Base-by-base conservation (phyloP, 1,140 invertebrate genomes). In the Sinonovacula constricta region DNA sequence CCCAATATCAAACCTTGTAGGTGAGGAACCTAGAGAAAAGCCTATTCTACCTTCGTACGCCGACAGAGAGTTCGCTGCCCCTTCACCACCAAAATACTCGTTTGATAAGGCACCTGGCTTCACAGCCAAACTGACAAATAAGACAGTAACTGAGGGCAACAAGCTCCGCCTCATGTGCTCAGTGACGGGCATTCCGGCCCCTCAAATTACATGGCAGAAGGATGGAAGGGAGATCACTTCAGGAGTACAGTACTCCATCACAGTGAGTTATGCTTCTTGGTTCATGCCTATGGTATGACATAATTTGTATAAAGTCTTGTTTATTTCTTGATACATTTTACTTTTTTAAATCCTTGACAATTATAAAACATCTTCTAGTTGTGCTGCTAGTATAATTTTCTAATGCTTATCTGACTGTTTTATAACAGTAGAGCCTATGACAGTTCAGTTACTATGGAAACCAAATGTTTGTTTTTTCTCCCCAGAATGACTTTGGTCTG, bases 81-180 rank as follows among this genome's bases (percentile, higher is more conserved):
- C 63, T 31, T 34, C 28, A 15, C 39, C 69, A 4, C 81, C 86
- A 28, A 54, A 70, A 14, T 78, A 62, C 31, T 81, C 77, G 56
- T 84, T 82, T 71, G 83, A 81, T 28, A 81, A 81, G 67, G 95
- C 95, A 0, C 97, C 96, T 0, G 94, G 96, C 84, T 97, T 97
- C 86, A 96, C 95, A 0, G 96, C 97, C 94, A 93, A 95, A 28
- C 90, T 97, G 30, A 92, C 95, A n/a, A 95, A 97, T 87, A 92
- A 95, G 65, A 92, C 95, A 10, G 95, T 96, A 0, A 95, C 96
- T 87, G 93, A 94, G 5, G 95, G 95, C 0, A 82, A 57, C 51
- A 75, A 85, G 66, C 82, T 89, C 14, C 79, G 81, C 59, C 80
- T 90, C 18, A 83, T 81, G 70, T 89, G 89, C 51, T 88, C 87